These are phyloP conservation scores for Venusia cambrica DNA, from an alignment of 2,888 invertebrate species.

Conservation along the genomic window DNA sequence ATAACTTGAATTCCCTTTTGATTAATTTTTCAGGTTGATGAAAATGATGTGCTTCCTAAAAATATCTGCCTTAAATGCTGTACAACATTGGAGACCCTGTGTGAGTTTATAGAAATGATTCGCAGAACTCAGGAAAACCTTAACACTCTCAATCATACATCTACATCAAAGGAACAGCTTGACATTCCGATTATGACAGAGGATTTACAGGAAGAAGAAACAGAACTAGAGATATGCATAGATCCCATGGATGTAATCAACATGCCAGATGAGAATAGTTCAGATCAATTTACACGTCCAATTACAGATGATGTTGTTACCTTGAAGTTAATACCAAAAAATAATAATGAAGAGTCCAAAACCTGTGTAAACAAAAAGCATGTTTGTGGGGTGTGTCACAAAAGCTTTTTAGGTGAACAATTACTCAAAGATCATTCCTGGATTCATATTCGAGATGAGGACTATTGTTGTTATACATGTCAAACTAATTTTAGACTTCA, in stretches of 20 bases:
- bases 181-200: slow-evolving; percentile 5
- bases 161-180: neutral
- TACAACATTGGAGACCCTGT: slow-evolving; percentile 83
- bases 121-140: slow-evolving; percentile 83
- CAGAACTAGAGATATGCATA: slow-evolving; percentile 29
- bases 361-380: slow-evolving; percentile 14
- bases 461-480: slow-evolving; percentile 55
- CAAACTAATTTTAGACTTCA: slow-evolving; percentile 82
- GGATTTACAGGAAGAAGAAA: slow-evolving; percentile 26
- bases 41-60: slow-evolving; percentile 85
- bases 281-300: slow-evolving; percentile 4
- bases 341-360: neutral
- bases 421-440: slow-evolving; percentile 83
- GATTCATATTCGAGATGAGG: slow-evolving; percentile 67
- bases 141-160: slow-evolving; percentile 1
- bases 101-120: slow-evolving; percentile 85
- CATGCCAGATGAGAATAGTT: slow-evolving; percentile 1
- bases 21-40: slow-evolving; percentile 73
- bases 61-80: slow-evolving; percentile 85
- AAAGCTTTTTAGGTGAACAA: slow-evolving; percentile 79
- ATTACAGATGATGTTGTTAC: slow-evolving; percentile 48
- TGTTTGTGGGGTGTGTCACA: slow-evolving; percentile 77
- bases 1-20: too few species aligned
- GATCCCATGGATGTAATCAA: slow-evolving; percentile 11
- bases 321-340: slow-evolving; percentile 52